Conservation (phyloP, 2,797 vertebrate genomes). For the Gallirallus australis region DNA sequence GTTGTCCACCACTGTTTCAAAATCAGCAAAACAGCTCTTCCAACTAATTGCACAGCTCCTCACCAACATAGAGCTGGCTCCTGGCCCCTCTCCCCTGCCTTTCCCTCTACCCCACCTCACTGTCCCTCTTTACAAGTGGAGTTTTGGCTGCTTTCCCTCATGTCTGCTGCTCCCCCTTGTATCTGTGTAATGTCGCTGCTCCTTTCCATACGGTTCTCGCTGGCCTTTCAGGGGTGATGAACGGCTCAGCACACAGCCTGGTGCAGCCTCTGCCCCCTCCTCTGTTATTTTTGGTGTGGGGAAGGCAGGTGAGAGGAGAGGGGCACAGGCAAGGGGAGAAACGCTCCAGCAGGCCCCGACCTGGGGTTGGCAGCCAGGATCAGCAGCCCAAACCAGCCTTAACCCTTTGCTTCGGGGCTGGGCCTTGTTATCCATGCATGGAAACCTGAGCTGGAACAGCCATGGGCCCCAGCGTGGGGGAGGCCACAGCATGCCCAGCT, state of each 20-base stretch:
- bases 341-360: neutral
- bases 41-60: neutral
- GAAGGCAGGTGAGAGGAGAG: conserved; percentile 44
- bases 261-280: neutral
- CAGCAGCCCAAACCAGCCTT: neutral
- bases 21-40: neutral
- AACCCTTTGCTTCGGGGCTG: neutral
- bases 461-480: neutral
- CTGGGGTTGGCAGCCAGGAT: neutral
- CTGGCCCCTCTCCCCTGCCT: neutral
- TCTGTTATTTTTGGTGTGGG: neutral
- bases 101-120: neutral
- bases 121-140: neutral
- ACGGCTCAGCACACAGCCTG: neutral
- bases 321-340: conserved; percentile 19
- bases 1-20: neutral
- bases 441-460: neutral
- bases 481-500: neutral
- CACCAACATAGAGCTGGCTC: neutral
- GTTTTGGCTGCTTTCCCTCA: neutral
- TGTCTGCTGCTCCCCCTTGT: neutral
- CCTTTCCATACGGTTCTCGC: accelerated
- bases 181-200: neutral
- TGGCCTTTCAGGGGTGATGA: neutral
- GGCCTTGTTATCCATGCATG: neutral